These are phyloP conservation scores for Nymphalis polychloros DNA, from an alignment of 2,888 invertebrate species.

Conservation along the genomic window DNA sequence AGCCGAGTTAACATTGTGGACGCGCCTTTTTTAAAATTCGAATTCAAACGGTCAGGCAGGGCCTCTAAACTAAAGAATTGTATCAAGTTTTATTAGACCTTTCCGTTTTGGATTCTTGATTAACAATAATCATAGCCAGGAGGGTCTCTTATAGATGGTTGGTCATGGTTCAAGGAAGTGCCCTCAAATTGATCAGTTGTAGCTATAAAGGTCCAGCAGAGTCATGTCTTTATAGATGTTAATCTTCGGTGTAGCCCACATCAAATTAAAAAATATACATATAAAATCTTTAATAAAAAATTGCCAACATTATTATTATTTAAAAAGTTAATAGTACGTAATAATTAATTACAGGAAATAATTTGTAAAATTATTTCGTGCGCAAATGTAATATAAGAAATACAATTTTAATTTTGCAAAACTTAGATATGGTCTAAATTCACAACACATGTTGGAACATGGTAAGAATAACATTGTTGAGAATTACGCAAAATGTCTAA, in stretches of 20 bases:
- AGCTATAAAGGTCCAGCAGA: constrained; percentile 72
- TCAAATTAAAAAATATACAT: background rate
- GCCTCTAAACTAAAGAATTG: constrained; percentile 12
- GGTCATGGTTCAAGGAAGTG: constrained; percentile 71
- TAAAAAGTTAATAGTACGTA: no score
- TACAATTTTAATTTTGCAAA: constrained; percentile 8
- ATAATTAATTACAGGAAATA: background rate
- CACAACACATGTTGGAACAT: constrained; percentile 25
- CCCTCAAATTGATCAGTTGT: constrained; percentile 71
- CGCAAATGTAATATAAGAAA: background rate
- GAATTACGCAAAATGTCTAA: constrained; percentile 80
- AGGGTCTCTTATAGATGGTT: constrained; percentile 52
- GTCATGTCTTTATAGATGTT: constrained; percentile 64
- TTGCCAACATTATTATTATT: no score
- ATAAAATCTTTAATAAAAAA: background rate
- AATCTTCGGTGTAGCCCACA: background rate
- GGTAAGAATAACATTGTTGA: constrained; percentile 46
- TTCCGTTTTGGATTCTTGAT: constrained; percentile 10
- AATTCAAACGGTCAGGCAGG: constrained; percentile 27
- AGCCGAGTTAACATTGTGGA: constrained; percentile 51
- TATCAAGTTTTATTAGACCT: constrained; percentile 24
- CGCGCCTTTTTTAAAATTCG: constrained; percentile 62
- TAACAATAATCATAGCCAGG: background rate
- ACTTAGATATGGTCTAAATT: constrained; percentile 7
- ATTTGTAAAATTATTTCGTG: background rate